Percentiles rank a stretch among this genome's conserved stretches.
Evolutionary conservation across 1,140 invertebrate genomes (phyloP).

Genomic region (Pomacea maculata): DNA sequence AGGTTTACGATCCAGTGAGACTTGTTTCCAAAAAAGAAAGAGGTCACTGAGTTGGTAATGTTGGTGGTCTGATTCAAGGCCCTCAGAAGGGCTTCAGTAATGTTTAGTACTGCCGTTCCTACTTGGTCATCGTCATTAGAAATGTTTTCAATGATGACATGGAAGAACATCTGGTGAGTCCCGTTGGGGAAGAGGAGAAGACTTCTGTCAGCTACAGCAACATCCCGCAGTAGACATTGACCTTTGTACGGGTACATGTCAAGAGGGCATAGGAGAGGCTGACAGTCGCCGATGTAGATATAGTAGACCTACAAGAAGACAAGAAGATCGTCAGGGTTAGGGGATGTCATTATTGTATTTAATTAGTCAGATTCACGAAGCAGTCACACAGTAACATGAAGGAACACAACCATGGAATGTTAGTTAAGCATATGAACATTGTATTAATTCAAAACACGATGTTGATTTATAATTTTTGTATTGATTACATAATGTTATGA

Average conservation of each 20-base stretch:
- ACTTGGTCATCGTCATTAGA: neutral
- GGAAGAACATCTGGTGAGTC: neutral
- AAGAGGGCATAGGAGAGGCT: neutral
- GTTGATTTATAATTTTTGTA: no score
- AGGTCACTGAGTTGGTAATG: no score
- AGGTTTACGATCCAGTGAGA: no score
- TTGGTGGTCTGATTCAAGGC: no score
- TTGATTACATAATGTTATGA: no score
- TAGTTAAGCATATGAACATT: no score
- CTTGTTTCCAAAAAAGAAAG: no score
- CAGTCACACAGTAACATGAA: neutral
- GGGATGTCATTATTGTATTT: neutral
- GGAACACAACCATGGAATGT: no score
- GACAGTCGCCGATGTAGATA: neutral
- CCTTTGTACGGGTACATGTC: constrained; percentile 1
- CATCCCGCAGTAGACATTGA: neutral
- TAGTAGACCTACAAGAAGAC: neutral
- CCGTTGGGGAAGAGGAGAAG: neutral
- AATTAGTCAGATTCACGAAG: neutral
- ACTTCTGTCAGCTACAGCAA: neutral
- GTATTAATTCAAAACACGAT: no score
- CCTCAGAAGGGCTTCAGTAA: no score
- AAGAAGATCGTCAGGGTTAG: neutral
- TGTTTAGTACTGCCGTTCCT: no score
- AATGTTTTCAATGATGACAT: neutral